Percentiles rank a stretch among this genome's conserved stretches.
Evolutionary conservation across 2,888 invertebrate species (phyloP).

Genomic region (Drosophila siamana): DNA sequence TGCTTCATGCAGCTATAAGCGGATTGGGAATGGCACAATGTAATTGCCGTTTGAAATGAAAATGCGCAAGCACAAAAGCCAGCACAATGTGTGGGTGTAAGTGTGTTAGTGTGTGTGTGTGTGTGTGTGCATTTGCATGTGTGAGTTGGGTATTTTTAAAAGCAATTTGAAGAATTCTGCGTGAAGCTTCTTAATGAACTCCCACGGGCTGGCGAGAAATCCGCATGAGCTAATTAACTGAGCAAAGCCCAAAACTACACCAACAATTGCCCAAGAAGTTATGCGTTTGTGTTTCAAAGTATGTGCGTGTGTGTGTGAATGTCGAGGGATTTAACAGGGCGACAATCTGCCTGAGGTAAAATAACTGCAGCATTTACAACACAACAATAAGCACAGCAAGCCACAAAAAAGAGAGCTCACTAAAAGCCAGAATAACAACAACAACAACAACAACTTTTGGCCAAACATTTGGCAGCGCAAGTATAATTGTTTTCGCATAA

Average conservation of each 20-base stretch:
- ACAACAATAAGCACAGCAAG: slow-evolving; percentile 45
- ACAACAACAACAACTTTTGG: background rate
- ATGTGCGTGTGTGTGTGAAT: background rate
- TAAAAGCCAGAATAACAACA: slow-evolving; percentile 19
- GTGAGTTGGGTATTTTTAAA: slow-evolving; percentile 44
- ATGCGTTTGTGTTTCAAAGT: background rate
- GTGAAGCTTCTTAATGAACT: slow-evolving; percentile 57
- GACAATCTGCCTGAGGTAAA: slow-evolving; percentile 37
- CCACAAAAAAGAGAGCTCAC: slow-evolving; percentile 28
- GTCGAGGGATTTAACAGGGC: slow-evolving; percentile 10
- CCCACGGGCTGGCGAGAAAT: slow-evolving; percentile 41
- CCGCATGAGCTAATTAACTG: slow-evolving; percentile 71
- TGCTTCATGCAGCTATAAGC: slow-evolving; percentile 58
- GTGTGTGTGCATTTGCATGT: slow-evolving; percentile 9
- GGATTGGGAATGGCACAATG: slow-evolving; percentile 76
- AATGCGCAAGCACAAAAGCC: slow-evolving; percentile 45
- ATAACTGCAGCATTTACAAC: slow-evolving; percentile 24
- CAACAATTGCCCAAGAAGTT: slow-evolving; percentile 11
- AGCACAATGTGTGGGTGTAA: slow-evolving; percentile 1
- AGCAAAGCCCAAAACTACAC: slow-evolving; percentile 15
- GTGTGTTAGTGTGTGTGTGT: background rate
- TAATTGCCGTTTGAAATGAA: slow-evolving; percentile 67
- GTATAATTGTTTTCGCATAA: slow-evolving; percentile 76
- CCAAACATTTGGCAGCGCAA: slow-evolving; percentile 50
- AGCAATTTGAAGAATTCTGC: slow-evolving; percentile 69